Percentiles rank a stretch among this genome's conserved stretches.
Evolutionary conservation across 2,113 vertebrate species (phyloP).

Genomic region (Empidonax alnorum): DNA sequence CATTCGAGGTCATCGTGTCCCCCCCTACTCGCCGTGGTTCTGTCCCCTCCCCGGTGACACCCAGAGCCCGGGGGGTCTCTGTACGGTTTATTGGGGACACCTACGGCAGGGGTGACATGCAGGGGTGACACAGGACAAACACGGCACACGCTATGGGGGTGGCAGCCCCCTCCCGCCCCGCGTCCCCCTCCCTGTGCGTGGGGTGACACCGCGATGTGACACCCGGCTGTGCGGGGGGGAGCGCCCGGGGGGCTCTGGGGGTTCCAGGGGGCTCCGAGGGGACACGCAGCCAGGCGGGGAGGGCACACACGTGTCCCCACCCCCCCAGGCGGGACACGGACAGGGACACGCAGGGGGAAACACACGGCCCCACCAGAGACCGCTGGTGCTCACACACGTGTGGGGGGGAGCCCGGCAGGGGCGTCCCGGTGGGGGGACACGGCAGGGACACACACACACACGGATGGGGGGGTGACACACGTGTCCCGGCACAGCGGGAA

Average conservation of each 20-base stretch:
- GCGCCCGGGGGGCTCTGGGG: neutral
- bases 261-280: neutral
- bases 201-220: neutral
- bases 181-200: neutral
- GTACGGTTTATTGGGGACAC: conserved; percentile 26
- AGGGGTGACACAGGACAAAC: neutral
- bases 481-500: neutral
- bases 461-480: neutral
- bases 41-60: neutral
- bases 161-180: neutral
- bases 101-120: conserved; percentile 39
- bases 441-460: neutral
- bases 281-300: neutral
- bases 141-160: neutral
- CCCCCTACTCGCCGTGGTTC: neutral
- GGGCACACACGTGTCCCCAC: neutral
- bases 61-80: neutral
- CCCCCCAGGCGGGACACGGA: neutral
- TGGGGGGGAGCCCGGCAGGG: neutral
- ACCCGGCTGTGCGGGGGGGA: neutral
- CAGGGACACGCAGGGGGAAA: neutral
- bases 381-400: neutral
- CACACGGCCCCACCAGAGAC: neutral
- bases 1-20: neutral
- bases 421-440: neutral